phyloP scores from a whole-genome alignment of 2,113 vertebrate species.

The Raja brachyura region DNA sequence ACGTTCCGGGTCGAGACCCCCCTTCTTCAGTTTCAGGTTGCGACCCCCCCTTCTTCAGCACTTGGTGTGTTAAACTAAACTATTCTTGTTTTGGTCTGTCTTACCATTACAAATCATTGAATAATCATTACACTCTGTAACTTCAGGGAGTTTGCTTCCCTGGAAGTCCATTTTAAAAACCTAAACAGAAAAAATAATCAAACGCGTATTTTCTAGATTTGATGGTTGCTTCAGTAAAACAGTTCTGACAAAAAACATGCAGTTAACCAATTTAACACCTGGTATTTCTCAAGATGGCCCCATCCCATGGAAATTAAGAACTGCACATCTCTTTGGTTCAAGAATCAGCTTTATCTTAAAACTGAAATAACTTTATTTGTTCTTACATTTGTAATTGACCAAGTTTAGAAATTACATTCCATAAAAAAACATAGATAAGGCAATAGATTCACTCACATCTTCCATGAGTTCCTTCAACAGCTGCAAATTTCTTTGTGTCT shows the following conservation, averaged over 20 bases:
- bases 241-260: background rate
- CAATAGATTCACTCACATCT: slow-evolving; percentile 60
- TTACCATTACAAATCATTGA: background rate
- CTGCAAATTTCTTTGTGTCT: slow-evolving; percentile 60
- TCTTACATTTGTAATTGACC: background rate
- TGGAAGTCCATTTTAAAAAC: no score
- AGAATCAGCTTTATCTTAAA: background rate
- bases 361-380: background rate
- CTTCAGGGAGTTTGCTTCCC: background rate
- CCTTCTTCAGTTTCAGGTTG: no score
- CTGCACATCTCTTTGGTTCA: background rate
- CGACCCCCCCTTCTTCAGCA: no score
- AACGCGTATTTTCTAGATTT: no score
- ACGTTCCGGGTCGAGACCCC: no score
- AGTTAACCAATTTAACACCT: background rate
- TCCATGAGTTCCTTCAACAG: slow-evolving; percentile 55
- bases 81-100: background rate
- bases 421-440: background rate
- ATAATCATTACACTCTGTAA: no score
- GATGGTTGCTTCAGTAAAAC: no score
- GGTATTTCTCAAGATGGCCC: no score
- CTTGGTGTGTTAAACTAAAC: background rate
- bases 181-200: no score
- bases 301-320: no score
- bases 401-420: background rate